Evolutionary conservation across 2,888 invertebrate genomes (phyloP).

Genomic region (Baronia brevicornis): DNA sequence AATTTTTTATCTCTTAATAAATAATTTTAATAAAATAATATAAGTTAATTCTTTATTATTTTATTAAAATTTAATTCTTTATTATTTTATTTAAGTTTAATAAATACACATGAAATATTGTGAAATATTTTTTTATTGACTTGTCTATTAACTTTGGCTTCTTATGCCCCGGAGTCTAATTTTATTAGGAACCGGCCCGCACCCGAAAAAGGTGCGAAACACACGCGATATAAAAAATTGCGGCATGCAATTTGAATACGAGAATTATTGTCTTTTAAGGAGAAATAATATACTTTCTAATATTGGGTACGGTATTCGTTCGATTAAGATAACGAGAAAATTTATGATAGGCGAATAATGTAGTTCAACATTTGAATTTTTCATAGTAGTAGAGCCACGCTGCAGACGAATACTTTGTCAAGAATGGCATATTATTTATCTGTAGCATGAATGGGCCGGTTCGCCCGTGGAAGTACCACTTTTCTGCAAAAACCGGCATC

Average conservation of each 20-base stretch:
- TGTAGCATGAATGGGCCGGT: no score
- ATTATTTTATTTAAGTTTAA: no score
- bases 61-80: no score
- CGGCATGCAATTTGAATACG: constrained; percentile 71
- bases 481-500: no score
- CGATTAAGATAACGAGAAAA: constrained; percentile 1
- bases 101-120: neutral
- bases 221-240: constrained; percentile 76
- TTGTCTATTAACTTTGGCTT: constrained; percentile 36
- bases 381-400: no score
- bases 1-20: no score
- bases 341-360: neutral
- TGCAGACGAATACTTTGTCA: no score
- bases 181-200: constrained; percentile 73
- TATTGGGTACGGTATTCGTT: constrained; percentile 23
- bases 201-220: constrained; percentile 74
- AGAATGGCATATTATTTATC: neutral
- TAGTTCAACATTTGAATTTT: no score
- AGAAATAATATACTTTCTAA: constrained; percentile 66
- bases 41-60: no score
- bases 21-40: no score
- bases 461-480: no score
- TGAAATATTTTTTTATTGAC: constrained; percentile 8
- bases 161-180: constrained; percentile 62
- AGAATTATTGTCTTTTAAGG: constrained; percentile 72